Conservation (phyloP, 1,140 invertebrate genomes). For the Rhizoglyphus robini region DNA sequence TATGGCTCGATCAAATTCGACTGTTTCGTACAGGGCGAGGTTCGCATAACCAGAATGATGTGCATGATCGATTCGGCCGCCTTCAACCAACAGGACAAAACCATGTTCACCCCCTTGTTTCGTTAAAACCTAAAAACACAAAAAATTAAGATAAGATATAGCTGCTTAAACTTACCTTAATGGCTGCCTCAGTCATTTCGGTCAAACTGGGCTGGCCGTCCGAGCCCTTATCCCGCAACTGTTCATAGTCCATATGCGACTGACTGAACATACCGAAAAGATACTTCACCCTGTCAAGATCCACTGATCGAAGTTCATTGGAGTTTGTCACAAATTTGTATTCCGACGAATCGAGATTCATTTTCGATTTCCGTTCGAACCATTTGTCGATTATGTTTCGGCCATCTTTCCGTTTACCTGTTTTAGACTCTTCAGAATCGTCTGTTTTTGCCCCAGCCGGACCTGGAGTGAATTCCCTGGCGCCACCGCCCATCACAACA, state of each 20-base stretch:
- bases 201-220: conserved; percentile 50
- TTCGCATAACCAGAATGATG: conserved; percentile 49
- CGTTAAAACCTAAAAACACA: no score
- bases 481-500: conserved; percentile 37
- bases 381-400: conserved; percentile 20
- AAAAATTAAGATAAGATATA: no score
- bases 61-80: conserved; percentile 63
- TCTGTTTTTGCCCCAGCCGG: no score
- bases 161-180: no score
- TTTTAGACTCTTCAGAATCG: background rate
- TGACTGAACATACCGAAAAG: conserved; percentile 34
- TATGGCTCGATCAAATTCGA: conserved; percentile 29
- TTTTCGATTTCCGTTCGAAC: background rate
- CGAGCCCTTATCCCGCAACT: conserved; percentile 26
- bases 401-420: conserved; percentile 8
- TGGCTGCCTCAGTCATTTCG: conserved; percentile 71
- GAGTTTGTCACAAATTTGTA: conserved; percentile 4
- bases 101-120: conserved; percentile 31
- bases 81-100: conserved; percentile 34
- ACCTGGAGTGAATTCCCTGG: conserved; percentile 34
- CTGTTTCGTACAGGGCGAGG: conserved; percentile 28
- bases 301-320: background rate
- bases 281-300: conserved; percentile 16
- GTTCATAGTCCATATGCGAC: conserved; percentile 34
- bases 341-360: background rate